Percentiles rank a stretch among this genome's conserved stretches.
These are phyloP conservation scores for Muscicapa adusta DNA, from an alignment of 2,113 vertebrate genomes.

Conservation along the genomic window DNA sequence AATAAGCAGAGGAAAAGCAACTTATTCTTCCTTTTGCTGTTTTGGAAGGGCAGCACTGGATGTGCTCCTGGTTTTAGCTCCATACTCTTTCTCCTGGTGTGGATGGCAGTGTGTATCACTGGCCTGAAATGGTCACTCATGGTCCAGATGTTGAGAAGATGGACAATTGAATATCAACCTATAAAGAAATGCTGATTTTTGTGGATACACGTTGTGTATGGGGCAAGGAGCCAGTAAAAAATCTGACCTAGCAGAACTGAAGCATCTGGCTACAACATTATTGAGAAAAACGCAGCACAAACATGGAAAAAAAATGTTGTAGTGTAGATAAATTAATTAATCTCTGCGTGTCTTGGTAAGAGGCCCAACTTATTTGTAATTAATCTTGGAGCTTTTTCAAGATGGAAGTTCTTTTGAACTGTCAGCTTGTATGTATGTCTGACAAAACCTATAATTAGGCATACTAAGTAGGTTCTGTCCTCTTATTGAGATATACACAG, in stretches of 20 bases:
- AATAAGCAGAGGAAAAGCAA: background rate
- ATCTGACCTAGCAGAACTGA: background rate
- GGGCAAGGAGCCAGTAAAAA: background rate
- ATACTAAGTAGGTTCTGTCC: background rate
- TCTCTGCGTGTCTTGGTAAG: slow-evolving; percentile 22
- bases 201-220: fast-evolving
- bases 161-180: background rate
- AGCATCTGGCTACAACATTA: slow-evolving; percentile 5
- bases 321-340: slow-evolving; percentile 32
- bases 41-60: background rate
- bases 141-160: background rate
- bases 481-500: background rate
- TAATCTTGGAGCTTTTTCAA: slow-evolving; percentile 7
- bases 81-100: fast-evolving
- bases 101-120: background rate
- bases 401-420: slow-evolving; percentile 19
- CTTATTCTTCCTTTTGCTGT: background rate
- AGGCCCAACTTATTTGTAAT: slow-evolving; percentile 4
- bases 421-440: background rate
- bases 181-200: background rate
- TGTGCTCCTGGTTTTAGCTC: background rate
- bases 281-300: slow-evolving; percentile 10
- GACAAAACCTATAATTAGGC: background rate
- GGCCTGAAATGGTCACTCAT: background rate
- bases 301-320: background rate